Conservation (phyloP, 2,797 vertebrate genomes). For the Tiaroga cobitis region DNA sequence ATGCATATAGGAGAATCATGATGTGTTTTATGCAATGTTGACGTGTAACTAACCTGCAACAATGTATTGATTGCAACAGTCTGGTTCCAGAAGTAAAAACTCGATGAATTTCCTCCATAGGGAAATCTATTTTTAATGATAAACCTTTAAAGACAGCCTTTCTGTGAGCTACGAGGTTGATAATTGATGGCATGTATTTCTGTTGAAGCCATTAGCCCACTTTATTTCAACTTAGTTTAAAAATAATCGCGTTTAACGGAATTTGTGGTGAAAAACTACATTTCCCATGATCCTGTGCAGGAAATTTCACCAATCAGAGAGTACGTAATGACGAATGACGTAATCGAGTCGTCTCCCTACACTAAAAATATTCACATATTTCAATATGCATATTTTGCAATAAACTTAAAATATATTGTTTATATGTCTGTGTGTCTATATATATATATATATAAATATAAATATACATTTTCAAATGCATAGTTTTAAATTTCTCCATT, state of each 20-base stretch:
- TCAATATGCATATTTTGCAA: no score
- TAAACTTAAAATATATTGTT: no score
- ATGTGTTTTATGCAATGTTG: conserved; percentile 57
- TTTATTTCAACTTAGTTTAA: background rate
- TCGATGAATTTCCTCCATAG: background rate
- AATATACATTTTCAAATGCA: no score
- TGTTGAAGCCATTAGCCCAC: background rate
- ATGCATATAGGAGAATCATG: conserved; percentile 20
- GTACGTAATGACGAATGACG: no score
- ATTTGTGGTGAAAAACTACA: background rate
- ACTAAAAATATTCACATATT: no score
- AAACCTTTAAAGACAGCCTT: background rate
- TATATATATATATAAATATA: background rate
- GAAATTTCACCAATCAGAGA: background rate
- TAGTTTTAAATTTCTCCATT: no score
- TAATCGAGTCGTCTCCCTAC: background rate
- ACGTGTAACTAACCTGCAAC: conserved; percentile 40
- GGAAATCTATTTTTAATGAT: background rate
- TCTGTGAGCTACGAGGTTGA: background rate
- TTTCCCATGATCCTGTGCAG: background rate
- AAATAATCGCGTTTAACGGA: background rate
- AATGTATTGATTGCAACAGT: background rate
- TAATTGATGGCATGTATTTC: background rate
- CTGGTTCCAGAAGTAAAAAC: background rate
- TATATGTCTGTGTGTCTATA: background rate